phyloP scores from a whole-genome alignment of 2,888 invertebrate genomes.

The Byasa hedistus region DNA sequence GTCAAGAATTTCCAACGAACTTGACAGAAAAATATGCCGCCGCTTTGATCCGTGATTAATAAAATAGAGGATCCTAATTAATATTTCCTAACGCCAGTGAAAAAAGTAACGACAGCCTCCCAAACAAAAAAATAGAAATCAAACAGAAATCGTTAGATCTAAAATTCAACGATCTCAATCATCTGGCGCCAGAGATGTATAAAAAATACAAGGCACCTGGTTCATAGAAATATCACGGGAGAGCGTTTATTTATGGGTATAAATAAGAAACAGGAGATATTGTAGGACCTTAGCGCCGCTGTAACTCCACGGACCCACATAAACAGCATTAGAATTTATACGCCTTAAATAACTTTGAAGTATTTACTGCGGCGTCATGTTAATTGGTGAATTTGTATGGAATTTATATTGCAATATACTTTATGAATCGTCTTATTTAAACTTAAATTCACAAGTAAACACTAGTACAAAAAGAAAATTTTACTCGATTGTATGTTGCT shows the following conservation, averaged over 20 bases:
- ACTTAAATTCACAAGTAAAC: too few relatives aligned
- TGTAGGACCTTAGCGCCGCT: slow-evolving; percentile 28
- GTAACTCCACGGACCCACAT: slow-evolving; percentile 36
- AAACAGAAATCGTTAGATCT: background rate
- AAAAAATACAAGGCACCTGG: slow-evolving; percentile 16
- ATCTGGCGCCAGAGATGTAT: slow-evolving; percentile 19
- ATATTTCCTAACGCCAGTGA: too few relatives aligned
- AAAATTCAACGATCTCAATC: slow-evolving; percentile 15
- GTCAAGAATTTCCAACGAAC: too few relatives aligned
- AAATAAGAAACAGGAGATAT: slow-evolving; percentile 13
- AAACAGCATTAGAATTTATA: slow-evolving; percentile 39
- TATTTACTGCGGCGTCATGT: slow-evolving; percentile 13
- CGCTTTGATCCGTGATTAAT: too few relatives aligned
- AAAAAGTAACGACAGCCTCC: background rate
- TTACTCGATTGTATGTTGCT: too few relatives aligned
- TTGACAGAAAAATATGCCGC: too few relatives aligned
- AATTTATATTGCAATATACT: slow-evolving; percentile 13
- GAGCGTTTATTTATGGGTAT: slow-evolving; percentile 16
- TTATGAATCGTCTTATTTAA: too few relatives aligned
- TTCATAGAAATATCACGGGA: slow-evolving; percentile 18
- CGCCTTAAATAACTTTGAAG: slow-evolving; percentile 32
- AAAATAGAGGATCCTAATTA: too few relatives aligned
- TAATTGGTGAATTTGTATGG: slow-evolving; percentile 24
- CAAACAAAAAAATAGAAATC: background rate
- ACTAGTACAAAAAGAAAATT: too few relatives aligned